Conservation (phyloP, 2,113 vertebrate species). For the Pyxicephalus adspersus region DNA sequence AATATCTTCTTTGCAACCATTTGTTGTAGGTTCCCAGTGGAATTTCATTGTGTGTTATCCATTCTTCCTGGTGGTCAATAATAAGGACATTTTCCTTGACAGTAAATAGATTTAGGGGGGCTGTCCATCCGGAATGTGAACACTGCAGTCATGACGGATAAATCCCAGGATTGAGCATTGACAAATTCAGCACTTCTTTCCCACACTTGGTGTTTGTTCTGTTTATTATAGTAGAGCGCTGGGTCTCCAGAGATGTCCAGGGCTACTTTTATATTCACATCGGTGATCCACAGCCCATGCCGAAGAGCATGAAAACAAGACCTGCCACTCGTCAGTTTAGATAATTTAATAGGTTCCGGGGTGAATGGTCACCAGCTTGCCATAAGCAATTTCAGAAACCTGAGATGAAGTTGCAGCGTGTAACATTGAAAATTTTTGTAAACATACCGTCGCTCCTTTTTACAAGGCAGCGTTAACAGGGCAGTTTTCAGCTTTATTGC, state of each 20-base stretch:
- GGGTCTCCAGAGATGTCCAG: not conserved
- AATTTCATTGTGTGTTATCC: not conserved
- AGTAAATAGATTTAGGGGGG: not conserved
- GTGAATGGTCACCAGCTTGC: not conserved
- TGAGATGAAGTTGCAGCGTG: not conserved
- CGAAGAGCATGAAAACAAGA: not conserved
- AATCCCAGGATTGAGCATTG: not conserved
- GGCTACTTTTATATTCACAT: not conserved
- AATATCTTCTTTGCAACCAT: not conserved
- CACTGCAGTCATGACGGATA: slow-evolving; percentile 1
- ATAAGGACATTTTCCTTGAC: not conserved
- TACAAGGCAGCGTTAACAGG: not conserved
- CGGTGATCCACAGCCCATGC: not conserved
- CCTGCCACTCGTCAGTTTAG: not conserved
- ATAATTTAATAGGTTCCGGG: slow-evolving; percentile 19
- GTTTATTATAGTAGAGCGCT: not conserved
- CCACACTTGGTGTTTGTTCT: not conserved
- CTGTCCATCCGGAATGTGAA: not conserved
- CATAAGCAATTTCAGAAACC: slow-evolving; percentile 27
- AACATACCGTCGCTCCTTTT: slow-evolving; percentile 8
- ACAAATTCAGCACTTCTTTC: not conserved
- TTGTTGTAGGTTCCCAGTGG: not conserved
- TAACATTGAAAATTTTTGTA: slow-evolving; percentile 6
- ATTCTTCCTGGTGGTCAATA: not conserved
- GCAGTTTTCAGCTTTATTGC: slow-evolving; percentile 5